A percentile compares a stretch with the other conserved stretches of the same genome.
phyloP scores from a whole-genome alignment of 2,113 vertebrate genomes.

The Vulpes vulpes region DNA sequence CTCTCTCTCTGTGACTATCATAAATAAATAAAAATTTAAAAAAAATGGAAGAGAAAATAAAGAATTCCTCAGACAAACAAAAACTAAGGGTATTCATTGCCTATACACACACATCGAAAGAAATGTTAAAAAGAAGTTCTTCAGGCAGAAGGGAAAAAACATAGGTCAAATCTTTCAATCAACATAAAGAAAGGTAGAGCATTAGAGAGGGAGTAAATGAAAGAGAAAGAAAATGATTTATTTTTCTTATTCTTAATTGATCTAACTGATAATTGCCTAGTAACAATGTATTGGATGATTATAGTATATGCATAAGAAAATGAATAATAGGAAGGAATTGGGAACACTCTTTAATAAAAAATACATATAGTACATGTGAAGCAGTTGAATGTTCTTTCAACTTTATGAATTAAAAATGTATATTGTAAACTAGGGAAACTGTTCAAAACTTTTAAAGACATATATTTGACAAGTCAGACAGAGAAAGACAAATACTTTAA shows the following conservation, averaged over 20 bases:
- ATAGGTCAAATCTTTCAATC: background rate
- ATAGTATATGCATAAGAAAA: background rate
- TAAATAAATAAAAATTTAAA: background rate
- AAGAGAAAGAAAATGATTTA: background rate
- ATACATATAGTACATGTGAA: background rate
- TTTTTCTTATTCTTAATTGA: slow-evolving; percentile 23
- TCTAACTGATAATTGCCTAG: background rate
- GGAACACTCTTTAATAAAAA: background rate
- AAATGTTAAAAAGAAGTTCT: background rate
- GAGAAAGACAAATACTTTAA: background rate
- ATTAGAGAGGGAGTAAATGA: background rate
- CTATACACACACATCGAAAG: background rate
- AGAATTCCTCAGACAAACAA: background rate
- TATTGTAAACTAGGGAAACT: background rate
- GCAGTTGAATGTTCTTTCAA: background rate
- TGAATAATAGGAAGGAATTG: background rate
- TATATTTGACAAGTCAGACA: background rate
- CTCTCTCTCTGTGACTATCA: no score
- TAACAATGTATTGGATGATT: background rate
- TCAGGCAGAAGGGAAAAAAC: background rate
- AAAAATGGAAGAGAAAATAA: background rate
- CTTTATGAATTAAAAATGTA: background rate
- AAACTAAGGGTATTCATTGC: background rate
- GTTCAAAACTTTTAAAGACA: background rate
- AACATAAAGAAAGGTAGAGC: background rate